Base-by-base conservation (phyloP, 2,113 vertebrate genomes). In the Callipepla californica region DNA sequence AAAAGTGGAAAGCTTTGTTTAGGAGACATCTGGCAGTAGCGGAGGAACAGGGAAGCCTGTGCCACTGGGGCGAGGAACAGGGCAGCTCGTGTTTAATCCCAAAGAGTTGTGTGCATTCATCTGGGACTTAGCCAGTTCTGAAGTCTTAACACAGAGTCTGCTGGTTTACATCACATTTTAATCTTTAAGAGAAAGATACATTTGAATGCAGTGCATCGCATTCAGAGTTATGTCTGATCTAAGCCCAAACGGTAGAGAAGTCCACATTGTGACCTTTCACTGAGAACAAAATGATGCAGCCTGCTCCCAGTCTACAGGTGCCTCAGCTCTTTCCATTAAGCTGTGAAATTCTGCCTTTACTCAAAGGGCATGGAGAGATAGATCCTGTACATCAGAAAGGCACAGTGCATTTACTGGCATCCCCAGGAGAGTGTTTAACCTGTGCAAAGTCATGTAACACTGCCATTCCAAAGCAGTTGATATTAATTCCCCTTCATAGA, bases 271-370 rank as follows among this genome's bases (percentile, higher is more conserved):
- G 78, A 65, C 8, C 44, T 34, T 36, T 63, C 10, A 5, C 25
- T 8, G 12, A 11, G 30, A 11, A 30, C 18, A 55, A 73, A 77
- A 28, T n/a, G 28, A 3, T 8, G 7, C 5, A 1, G 3, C 59
- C n/a, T 8, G 0, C 9, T 23, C 50, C 47, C 26, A 20, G 15
- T 21, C 32, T 9, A 4, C 0, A 4, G 25, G 18, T n/a, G n/a
- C 44, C 74, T 44, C 79, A 19, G 13, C 40, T 14, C 5, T 53
- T 78, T 13, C 50, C 44, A 36, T 36, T 44, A 38, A 65, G 48
- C 32, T 26, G 44, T 61, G 74, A 47, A 48, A 47, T 45, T 12
- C 18, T 59, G 26, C 74, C 44, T 77, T 45, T 62, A 23, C 58
- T 62, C 47, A 25, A 38, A 62, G n/a, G 57, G 21, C 45, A 38